Conservation (phyloP, 2,888 invertebrate species). For the Choristoneura rosaceana region DNA sequence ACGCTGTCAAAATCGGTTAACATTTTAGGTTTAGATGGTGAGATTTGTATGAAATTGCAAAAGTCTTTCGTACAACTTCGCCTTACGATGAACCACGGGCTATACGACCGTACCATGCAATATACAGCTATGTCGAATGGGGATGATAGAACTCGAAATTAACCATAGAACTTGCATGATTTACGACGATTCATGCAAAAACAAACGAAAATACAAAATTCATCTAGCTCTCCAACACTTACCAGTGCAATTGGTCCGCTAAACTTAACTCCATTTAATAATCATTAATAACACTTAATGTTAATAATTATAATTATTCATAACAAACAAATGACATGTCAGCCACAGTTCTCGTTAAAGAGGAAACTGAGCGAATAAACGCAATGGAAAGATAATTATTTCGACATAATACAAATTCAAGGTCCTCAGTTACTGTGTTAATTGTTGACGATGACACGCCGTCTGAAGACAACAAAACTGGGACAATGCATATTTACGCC, state of each 20-base stretch:
- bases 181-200: slow-evolving; percentile 60
- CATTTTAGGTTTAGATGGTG: background rate
- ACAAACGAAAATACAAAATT: slow-evolving; percentile 44
- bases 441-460: slow-evolving; percentile 6
- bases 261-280: slow-evolving; percentile 27
- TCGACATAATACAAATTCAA: slow-evolving; percentile 62
- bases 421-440: slow-evolving; percentile 53
- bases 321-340: slow-evolving; percentile 31
- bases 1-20: background rate
- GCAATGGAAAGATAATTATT: slow-evolving; percentile 51
- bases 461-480: slow-evolving; percentile 16
- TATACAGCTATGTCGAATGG: slow-evolving; percentile 45
- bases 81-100: slow-evolving; percentile 50
- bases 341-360: slow-evolving; percentile 47
- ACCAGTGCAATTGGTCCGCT: slow-evolving; percentile 40
- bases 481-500: slow-evolving; percentile 18
- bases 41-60: slow-evolving; percentile 20
- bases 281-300: slow-evolving; percentile 22
- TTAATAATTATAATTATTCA: slow-evolving; percentile 10
- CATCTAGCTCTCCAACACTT: slow-evolving; percentile 42
- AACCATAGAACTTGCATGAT: slow-evolving; percentile 58
- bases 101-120: slow-evolving; percentile 65
- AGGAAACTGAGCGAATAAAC: slow-evolving; percentile 59
- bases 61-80: background rate
- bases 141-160: slow-evolving; percentile 46